Base-by-base conservation (phyloP, 2,113 vertebrate genomes). In the Oncorhynchus tshawytscha region DNA sequence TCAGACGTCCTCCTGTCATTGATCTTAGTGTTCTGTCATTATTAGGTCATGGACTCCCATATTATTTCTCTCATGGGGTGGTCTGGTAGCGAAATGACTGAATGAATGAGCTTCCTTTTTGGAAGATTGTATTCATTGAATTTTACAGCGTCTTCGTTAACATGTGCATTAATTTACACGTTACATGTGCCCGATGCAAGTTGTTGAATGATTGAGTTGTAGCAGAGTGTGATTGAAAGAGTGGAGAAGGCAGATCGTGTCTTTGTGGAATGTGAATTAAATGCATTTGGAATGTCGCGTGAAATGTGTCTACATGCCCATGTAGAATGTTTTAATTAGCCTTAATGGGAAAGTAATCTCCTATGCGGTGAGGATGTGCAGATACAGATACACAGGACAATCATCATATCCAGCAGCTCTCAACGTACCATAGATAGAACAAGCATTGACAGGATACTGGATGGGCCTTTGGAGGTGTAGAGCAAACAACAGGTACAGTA, bases 311-410 rank as follows among this genome's bases (percentile, higher is more conserved):
- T 51, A 67, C 73, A 75, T 67, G 68, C 15, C 62, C 67, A 67
- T 49, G 64, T 49, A 39, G 31, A 67, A 75, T 49, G 67, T 66
- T 71, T 69, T 76, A 15, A 78, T 82, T 75, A 68, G 20, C 24
- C 16, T 24, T 45, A 76, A 70, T 71, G 67, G 20, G 12, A 29
- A 73, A 22, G 34, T 24, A 24, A 60, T 78, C 29, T 70, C 13
- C 39, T 60, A 15, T 13, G 60, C 59, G 34, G 68, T 31, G 71
- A 68, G 66, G 70, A 81, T 73, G 16, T 65, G 27, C 49, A 25
- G 70, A 66, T 16, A 49, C 60, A 48, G 24, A 59, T 39, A 18
- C 11, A 22, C 31, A 31, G 25, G 25, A 15, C 29, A 29, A 39
- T 45, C 45, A 18, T 49, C 71, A 64, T 2, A 27, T 59, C 20